Evolutionary conservation across 2,888 invertebrate species (phyloP).

Genomic region (Acrobasis repandana): DNA sequence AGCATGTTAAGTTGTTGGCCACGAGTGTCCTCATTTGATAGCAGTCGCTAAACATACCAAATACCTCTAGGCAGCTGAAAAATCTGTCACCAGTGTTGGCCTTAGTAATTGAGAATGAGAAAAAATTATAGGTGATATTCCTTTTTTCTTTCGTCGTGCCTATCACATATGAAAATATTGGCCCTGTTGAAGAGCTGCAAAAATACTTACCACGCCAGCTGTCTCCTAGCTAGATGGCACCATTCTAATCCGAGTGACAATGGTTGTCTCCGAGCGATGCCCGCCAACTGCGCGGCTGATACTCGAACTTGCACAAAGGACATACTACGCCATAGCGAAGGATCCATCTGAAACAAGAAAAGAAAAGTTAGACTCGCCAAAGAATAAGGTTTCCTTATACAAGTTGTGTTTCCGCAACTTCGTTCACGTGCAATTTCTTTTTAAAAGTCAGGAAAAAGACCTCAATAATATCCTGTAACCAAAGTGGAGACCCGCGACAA

Average conservation of each 20-base stretch:
- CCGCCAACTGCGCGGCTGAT: constrained; percentile 88
- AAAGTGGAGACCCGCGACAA: no score
- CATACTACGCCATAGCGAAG: constrained; percentile 92
- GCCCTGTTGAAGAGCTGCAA: neutral
- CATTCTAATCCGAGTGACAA: constrained; percentile 92
- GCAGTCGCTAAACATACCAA: no score
- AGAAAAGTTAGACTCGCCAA: neutral
- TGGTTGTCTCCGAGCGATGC: constrained; percentile 95
- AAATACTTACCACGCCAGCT: constrained; percentile 89
- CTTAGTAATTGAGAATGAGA: no score
- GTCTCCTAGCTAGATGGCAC: constrained; percentile 93
- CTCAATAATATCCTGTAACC: no score
- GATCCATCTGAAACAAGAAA: constrained; percentile 84
- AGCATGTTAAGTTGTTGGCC: no score
- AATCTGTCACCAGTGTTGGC: no score
- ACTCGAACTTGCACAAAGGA: constrained; percentile 90
- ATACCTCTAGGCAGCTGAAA: no score
- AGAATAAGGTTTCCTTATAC: neutral
- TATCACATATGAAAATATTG: no score
- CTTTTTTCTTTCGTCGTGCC: no score
- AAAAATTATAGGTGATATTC: no score
- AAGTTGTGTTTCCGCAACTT: neutral
- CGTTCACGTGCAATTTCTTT: neutral
- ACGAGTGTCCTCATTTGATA: no score
- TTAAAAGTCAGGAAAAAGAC: no score